Conservation (phyloP, 2,113 vertebrate genomes). For the Ovis canadensis region DNA sequence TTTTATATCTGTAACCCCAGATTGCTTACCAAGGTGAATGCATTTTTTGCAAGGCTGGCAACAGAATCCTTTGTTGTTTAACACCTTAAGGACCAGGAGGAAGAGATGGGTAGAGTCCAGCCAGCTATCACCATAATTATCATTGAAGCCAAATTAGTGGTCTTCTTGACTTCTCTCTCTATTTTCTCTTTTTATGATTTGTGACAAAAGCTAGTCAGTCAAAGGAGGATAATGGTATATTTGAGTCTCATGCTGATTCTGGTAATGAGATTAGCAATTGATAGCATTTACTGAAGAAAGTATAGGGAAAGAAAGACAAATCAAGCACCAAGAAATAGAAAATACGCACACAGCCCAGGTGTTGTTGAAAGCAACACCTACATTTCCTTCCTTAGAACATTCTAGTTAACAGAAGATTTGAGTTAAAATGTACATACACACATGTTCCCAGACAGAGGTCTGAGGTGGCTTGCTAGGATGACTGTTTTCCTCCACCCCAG, state of each 20-base stretch:
- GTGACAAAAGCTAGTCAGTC: conserved; percentile 50
- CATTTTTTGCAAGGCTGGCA: neutral
- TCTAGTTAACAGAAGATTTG: neutral
- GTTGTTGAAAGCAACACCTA: neutral
- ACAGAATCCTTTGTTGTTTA: neutral
- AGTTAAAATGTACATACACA: neutral
- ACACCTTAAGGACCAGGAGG: neutral
- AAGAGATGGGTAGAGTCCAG: neutral
- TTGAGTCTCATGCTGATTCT: conserved; percentile 35
- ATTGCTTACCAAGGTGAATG: neutral
- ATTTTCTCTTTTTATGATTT: conserved; percentile 11
- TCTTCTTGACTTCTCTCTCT: neutral
- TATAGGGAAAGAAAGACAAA: neutral
- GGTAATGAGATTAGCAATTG: conserved; percentile 23
- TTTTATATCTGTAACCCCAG: neutral
- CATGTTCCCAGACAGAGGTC: neutral
- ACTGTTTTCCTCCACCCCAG: neutral
- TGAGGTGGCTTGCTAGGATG: neutral
- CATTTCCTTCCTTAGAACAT: neutral
- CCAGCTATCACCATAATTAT: conserved; percentile 1
- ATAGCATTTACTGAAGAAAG: neutral
- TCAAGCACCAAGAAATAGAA: neutral
- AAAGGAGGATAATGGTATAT: neutral
- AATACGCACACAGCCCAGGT: neutral
- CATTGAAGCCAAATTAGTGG: conserved; percentile 10